Conservation (phyloP, 1,140 invertebrate species). For the Dreissena polymorpha region DNA sequence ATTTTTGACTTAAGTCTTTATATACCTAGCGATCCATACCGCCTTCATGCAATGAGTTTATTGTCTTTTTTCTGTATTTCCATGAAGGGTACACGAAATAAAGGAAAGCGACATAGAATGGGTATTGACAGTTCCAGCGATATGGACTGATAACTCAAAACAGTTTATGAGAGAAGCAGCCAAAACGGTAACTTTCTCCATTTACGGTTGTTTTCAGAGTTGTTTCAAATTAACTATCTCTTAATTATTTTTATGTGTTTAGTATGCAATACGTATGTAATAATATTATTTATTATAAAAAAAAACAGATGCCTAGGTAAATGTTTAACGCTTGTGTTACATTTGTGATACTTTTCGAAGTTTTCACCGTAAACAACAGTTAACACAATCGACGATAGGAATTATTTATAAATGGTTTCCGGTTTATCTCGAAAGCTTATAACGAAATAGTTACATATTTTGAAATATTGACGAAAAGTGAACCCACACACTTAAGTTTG, state of each 20-base stretch:
- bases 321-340: too few relatives aligned
- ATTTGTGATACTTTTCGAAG: too few relatives aligned
- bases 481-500: too few relatives aligned
- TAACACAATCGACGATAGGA: too few relatives aligned
- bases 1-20: too few relatives aligned
- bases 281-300: background rate
- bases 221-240: background rate
- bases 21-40: too few relatives aligned
- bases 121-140: conserved; percentile 29
- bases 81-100: background rate
- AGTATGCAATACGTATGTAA: background rate
- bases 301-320: background rate
- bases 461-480: too few relatives aligned
- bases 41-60: too few relatives aligned
- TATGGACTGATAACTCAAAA: conserved; percentile 21
- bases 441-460: too few relatives aligned
- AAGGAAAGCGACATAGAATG: conserved; percentile 11
- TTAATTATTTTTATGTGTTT: background rate
- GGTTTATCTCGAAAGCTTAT: too few relatives aligned
- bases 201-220: background rate
- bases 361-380: too few relatives aligned
- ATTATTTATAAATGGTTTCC: too few relatives aligned
- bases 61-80: background rate
- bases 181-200: background rate
- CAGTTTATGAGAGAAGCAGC: conserved; percentile 33